Base-by-base conservation (phyloP, 1,140 invertebrate genomes). In the Lepidurus couesii region DNA sequence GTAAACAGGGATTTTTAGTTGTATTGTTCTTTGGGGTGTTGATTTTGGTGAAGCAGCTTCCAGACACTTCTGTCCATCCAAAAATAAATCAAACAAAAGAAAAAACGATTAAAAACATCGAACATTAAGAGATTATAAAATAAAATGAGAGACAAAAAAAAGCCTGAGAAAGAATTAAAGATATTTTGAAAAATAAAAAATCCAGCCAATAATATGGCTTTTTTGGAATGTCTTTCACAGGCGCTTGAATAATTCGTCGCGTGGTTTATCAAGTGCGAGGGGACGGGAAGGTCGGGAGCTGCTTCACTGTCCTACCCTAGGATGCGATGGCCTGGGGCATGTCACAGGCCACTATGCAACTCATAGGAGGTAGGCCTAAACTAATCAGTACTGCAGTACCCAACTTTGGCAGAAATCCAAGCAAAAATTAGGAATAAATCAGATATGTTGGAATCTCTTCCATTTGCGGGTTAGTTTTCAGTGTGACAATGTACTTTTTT, bases 241-340 rank as follows among this genome's bases (percentile, higher is more conserved):
- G 75, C 77, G 79, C 13, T 53, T 42, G 16, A 75, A 34, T 21
- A 45, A 74, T 43, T 77, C 45, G 42, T 76, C 77, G 79, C 76
- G 80, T 73, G 81, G 84, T 83, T 83, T 81, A 82, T 83, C 83
- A 84, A 84, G 84, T 84, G 78, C 82, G 11, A 53, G 87, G 84
- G 86, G 87, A 84, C 87, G 89, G 83, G 90, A 90, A 83, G 89
- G 88, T 82, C 90, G 89, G 86, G 90, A 91, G 86, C 87, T 90
- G 84, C 88, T 75, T 65, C 53, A 65, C 3, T 97, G 95, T 86
- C 95, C 95, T 2, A 95, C 94, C 16, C 92, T 93, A 24, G 92
- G 92, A 42, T 97, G 93, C 85, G 93, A 95, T 85, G 93, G 93
- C 74, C 92, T 91, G 5, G 94, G 93, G 78, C 93, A 95, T 85